These are phyloP conservation scores for Mantis religiosa DNA, from an alignment of 2,888 invertebrate species.

Conservation along the genomic window DNA sequence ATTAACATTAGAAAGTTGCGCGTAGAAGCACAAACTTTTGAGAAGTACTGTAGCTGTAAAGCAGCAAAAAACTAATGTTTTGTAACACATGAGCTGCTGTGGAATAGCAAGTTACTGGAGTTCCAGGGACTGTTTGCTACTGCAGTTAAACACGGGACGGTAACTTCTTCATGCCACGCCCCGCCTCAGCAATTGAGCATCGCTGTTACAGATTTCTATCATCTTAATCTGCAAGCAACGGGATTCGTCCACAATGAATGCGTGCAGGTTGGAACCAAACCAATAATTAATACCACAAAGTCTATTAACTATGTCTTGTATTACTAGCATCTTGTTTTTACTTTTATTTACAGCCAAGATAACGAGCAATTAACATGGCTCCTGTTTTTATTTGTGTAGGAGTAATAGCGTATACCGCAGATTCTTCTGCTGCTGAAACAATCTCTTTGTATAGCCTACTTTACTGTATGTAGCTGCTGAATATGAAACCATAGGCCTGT, in stretches of 20 bases:
- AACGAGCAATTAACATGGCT: not conserved
- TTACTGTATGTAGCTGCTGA: not conserved
- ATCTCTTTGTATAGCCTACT: not conserved
- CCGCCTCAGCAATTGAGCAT: not conserved
- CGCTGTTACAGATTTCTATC: not conserved
- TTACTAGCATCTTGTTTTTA: not conserved
- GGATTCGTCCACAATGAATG: not conserved
- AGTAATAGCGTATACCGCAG: not conserved
- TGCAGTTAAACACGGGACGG: not conserved
- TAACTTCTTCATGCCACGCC: not conserved
- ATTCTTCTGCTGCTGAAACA: not conserved
- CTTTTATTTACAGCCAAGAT: not conserved
- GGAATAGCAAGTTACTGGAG: not conserved
- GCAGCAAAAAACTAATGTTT: not conserved
- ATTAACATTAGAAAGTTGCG: too few relatives aligned
- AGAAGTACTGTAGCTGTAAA: not conserved
- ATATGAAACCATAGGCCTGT: too few relatives aligned
- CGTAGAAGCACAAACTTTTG: too few relatives aligned
- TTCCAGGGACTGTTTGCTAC: not conserved
- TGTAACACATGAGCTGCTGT: not conserved
- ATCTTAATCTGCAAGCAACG: not conserved
- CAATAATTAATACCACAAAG: conserved; percentile 3
- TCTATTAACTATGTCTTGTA: not conserved
- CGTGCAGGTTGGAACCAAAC: not conserved
- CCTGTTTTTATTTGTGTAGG: not conserved